These are phyloP conservation scores for Oegoconia quadripuncta DNA, from an alignment of 2,888 invertebrate species.

Conservation along the genomic window DNA sequence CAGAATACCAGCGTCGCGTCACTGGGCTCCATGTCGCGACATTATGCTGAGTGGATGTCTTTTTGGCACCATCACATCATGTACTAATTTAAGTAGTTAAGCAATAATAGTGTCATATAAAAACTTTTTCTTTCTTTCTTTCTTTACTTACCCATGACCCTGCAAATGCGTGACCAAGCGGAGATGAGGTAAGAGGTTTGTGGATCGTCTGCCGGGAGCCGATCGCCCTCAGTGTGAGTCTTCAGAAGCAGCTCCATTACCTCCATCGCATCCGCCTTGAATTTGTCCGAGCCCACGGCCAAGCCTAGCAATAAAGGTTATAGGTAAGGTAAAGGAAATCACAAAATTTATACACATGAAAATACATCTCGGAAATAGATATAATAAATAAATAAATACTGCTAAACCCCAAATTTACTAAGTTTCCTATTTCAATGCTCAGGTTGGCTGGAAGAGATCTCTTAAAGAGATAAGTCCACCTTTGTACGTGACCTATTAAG, in stretches of 20 bases:
- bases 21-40: too few species aligned
- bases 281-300: conserved; percentile 90
- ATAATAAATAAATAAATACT: too few species aligned
- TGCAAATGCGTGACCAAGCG: conserved; percentile 99
- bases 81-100: too few species aligned
- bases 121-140: not conserved
- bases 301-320: conserved; percentile 52
- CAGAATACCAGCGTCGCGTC: too few species aligned
- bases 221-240: conserved; percentile 91
- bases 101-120: not conserved
- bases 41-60: too few species aligned
- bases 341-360: not conserved
- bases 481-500: too few species aligned
- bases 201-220: conserved; percentile 95
- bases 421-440: too few species aligned
- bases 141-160: conserved; percentile 73
- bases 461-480: too few species aligned
- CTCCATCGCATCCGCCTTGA: conserved; percentile 94
- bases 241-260: conserved; percentile 97
- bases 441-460: too few species aligned
- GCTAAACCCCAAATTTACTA: too few species aligned
- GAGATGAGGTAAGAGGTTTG: conserved; percentile 98
- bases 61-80: too few species aligned
- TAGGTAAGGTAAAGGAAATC: not conserved
- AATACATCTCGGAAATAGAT: too few species aligned